Base-by-base conservation (phyloP, 1,140 invertebrate genomes). In the Copidosoma floridanum region DNA sequence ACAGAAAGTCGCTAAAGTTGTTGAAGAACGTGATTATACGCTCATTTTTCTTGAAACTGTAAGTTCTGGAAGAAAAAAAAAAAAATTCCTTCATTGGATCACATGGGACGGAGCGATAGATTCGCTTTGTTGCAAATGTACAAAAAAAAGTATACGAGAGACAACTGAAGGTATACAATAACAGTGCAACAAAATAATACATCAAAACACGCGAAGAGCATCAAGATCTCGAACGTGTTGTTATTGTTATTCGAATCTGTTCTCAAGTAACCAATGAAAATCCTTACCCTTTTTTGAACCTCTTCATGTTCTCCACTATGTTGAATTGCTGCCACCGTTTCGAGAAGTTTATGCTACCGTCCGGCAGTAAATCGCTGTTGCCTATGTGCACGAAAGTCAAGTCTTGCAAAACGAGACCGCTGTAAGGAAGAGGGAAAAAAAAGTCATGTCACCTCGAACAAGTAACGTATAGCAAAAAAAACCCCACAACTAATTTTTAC, bases 311-410 rank as follows among this genome's bases (percentile, higher is more conserved):
- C 77, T 98, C 95, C 69, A 99, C 89, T 66, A 98, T 97, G 73
- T 95, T 92, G 76, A 95, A 98, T 80, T 98, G 95, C 77, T 98
- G 95, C 95, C 95, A 98, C 67, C 96, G 82, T 82, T 99, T 99
- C 1, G 92, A 93, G 81, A 98, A 99, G 80, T 99, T 99, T 26
- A 97, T 92, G 61, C 88, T 88, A 59, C 91, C 90, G 71, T 97
- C 93, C 6, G 87, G 84, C 68, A 98, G 81, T 55, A 89, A 84
- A 76, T 98, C 93, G 61, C 85, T 91, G 79, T 98, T 99, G 43
- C 97, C 97, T 75, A 98, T 95, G 80, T 99, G 94, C 40, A 99
- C 94, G 82, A 99, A 99, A 4, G 97, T 99, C 72, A 99, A 83
- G 83, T 99, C 97, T 88, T 99, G 97, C 38, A 99, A 85, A 54